phyloP scores from a whole-genome alignment of 2,797 vertebrate genomes.

The Periparus ater region DNA sequence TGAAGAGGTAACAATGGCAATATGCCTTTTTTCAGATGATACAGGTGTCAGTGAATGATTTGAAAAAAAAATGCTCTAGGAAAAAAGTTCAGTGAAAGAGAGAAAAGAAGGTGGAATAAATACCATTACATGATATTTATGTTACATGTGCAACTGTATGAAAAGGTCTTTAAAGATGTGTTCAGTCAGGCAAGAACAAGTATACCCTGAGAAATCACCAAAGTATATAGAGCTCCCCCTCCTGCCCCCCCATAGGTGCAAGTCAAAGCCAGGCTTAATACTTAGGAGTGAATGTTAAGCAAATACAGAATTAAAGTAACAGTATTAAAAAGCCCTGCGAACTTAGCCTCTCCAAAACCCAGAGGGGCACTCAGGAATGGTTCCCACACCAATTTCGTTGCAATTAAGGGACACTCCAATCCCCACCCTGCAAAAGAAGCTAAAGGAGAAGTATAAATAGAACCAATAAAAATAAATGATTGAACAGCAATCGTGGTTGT shows the following conservation, averaged over 20 bases:
- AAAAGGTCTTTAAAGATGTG: constrained; percentile 21
- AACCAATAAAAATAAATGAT: neutral
- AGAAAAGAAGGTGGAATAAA: neutral
- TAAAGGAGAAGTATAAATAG: neutral
- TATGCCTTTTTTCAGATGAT: neutral
- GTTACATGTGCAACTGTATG: neutral
- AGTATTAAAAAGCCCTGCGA: neutral
- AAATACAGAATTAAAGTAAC: constrained; percentile 6
- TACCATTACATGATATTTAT: neutral
- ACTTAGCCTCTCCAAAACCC: neutral
- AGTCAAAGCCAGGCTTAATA: constrained; percentile 2
- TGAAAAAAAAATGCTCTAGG: neutral
- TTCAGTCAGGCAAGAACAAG: constrained; percentile 1
- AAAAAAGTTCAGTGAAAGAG: neutral
- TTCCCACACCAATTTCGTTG: neutral
- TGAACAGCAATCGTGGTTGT: neutral
- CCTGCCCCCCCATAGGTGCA: accelerated
- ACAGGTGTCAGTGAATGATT: neutral
- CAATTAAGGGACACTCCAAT: neutral
- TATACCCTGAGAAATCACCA: neutral
- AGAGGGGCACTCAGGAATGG: neutral
- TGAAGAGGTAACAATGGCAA: neutral
- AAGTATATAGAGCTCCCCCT: neutral
- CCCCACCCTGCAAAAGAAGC: neutral
- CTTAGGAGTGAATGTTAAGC: neutral